Evolutionary conservation across 1,140 invertebrate species (phyloP), one percentile per base, ranked within the genome.

Genomic region (Paracyclopina nana): DNA sequence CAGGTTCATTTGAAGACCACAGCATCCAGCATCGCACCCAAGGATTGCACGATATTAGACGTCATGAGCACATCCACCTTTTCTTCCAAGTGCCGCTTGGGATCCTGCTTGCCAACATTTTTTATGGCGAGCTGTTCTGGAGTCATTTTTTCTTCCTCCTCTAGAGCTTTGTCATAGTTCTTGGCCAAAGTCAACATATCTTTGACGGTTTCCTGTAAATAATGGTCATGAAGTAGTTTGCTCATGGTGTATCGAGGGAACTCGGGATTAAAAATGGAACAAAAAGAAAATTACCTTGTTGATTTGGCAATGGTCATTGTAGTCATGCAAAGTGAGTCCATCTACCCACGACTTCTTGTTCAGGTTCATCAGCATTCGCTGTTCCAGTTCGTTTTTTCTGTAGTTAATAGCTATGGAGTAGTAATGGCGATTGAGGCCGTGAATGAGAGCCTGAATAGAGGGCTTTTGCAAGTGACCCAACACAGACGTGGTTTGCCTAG

Each of bases 101-200:
- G 95, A 68, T 99, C 94, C 67, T 95, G 86, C 71, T 99, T 99
- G 20, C 95, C 95, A 34, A 99, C 94, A 71, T 98, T 99, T 64
- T 98, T 98, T 58, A 99, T 97, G 12, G 92, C 94, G 62, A 98
- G 69, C 64, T 99, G 92, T 65, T 98, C 91, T 1, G 88, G 84
- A n/a, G 92, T 98, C 90, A 99, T 96, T 64, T 95, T 96, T 63
- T 98, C 92, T 67, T 99, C 95, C 60, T 99, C 95, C 69, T 99
- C 94, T 38, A 99, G 68, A 31, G 91, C 83, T 72, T 98, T 99
- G 62, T 96, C 95, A 63, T 99, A 99, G 63, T 91, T 87, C 63
- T 96, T 97, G 5, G 94, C 91, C 54, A 99, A 68, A 50, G 95
- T 88, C 20, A 98, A 68, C 87, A 99, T 98, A 59, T 92, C 85